Percentiles rank a stretch among this genome's conserved stretches.
Evolutionary conservation across 1,140 invertebrate species (phyloP).

Genomic region (Drosophila nannoptera): DNA sequence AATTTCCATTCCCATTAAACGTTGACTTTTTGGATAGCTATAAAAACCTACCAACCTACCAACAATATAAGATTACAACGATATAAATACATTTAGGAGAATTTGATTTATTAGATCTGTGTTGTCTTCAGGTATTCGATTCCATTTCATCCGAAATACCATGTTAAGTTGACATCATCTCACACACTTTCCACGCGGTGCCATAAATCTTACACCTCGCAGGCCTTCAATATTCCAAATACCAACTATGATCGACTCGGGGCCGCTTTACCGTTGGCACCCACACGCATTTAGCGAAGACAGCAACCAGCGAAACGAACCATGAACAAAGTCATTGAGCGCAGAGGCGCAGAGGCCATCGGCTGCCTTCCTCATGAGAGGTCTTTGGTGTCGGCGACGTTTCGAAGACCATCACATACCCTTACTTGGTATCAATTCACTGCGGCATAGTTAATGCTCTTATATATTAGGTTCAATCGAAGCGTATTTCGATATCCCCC

Average conservation of each 20-base stretch:
- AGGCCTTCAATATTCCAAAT: conserved; percentile 23
- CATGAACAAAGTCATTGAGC: conserved; percentile 52
- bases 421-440: neutral
- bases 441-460: neutral
- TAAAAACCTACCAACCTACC: too few relatives aligned
- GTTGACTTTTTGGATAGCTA: too few relatives aligned
- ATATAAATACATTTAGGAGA: too few relatives aligned
- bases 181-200: neutral
- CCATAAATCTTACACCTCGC: conserved; percentile 4
- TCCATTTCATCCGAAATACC: too few relatives aligned
- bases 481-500: neutral
- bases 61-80: too few relatives aligned
- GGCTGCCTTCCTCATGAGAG: conserved; percentile 13
- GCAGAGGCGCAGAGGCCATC: conserved; percentile 3
- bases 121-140: too few relatives aligned
- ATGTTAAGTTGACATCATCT: too few relatives aligned
- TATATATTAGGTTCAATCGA: neutral
- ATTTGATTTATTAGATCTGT: too few relatives aligned
- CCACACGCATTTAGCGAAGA: conserved; percentile 34
- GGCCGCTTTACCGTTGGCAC: conserved; percentile 45
- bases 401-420: conserved; percentile 3
- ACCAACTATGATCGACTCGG: conserved; percentile 31
- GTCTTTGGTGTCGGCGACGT: conserved; percentile 2
- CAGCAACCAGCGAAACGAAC: conserved; percentile 38
- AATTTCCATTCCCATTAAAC: too few relatives aligned